phyloP scores from a whole-genome alignment of 1,140 invertebrate species.

The Akabosia matsudoensis region DNA sequence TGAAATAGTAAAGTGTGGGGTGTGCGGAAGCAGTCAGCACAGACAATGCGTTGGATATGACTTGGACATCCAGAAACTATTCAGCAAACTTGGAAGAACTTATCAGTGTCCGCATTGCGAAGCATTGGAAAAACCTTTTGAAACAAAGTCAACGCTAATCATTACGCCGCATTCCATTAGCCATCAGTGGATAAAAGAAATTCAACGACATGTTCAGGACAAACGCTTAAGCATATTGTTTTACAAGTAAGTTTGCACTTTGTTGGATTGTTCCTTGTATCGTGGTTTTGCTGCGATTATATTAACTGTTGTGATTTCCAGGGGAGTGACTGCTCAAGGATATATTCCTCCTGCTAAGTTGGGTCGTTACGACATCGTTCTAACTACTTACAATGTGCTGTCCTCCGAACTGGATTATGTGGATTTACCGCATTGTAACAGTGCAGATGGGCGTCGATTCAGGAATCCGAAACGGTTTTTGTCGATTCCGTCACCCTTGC shows the following conservation, averaged over 20 bases:
- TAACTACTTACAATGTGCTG: slow-evolving; percentile 68
- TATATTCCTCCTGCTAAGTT: slow-evolving; percentile 66
- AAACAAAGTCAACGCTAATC: slow-evolving; percentile 66
- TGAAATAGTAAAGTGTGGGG: slow-evolving; percentile 54
- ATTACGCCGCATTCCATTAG: slow-evolving; percentile 67
- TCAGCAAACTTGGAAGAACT: slow-evolving; percentile 44
- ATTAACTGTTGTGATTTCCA: too few relatives aligned
- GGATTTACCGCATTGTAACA: slow-evolving; percentile 56
- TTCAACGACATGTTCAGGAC: slow-evolving; percentile 62
- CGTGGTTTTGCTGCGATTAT: background rate
- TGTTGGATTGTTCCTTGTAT: slow-evolving; percentile 5
- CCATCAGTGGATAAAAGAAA: slow-evolving; percentile 73
- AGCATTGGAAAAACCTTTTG: slow-evolving; percentile 54
- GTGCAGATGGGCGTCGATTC: slow-evolving; percentile 53
- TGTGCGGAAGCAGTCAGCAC: slow-evolving; percentile 62
- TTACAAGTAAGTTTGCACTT: slow-evolving; percentile 52
- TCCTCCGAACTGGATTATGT: slow-evolving; percentile 62
- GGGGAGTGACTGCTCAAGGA: slow-evolving; percentile 56
- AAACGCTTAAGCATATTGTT: slow-evolving; percentile 58
- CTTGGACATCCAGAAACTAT: slow-evolving; percentile 43
- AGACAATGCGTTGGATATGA: slow-evolving; percentile 60
- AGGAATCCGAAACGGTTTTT: slow-evolving; percentile 62
- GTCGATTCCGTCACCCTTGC: slow-evolving; percentile 61
- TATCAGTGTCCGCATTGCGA: slow-evolving; percentile 65
- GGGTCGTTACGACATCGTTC: slow-evolving; percentile 67